Percentiles rank a stretch among this genome's conserved stretches.
Evolutionary conservation across 2,797 vertebrate genomes (phyloP).

Genomic region (Pelodytes ibericus): DNA sequence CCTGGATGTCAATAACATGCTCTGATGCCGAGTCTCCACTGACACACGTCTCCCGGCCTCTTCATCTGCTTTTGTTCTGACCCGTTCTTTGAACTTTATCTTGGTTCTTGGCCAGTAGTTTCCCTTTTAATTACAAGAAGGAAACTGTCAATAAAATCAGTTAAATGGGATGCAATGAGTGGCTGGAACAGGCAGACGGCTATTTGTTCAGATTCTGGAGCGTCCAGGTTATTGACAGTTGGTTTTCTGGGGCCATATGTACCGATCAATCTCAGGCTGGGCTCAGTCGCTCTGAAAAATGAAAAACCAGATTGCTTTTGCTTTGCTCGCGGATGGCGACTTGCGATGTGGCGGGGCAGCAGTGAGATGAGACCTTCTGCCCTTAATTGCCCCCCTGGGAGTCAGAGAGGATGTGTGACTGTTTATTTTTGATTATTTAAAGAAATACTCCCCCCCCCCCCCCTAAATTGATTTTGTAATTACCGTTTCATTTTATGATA

Average conservation of each 20-base stretch:
- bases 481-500: conserved; percentile 90
- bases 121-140: conserved; percentile 99
- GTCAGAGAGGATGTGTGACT: conserved; percentile 72
- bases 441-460: too few relatives aligned
- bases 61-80: conserved; percentile 93
- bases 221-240: conserved; percentile 93
- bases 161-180: conserved; percentile 97
- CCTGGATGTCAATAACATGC: conserved; percentile 90
- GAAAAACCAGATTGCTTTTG: conserved; percentile 88
- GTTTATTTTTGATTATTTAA: too few relatives aligned
- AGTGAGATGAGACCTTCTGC: conserved; percentile 81
- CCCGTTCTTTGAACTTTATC: conserved; percentile 99
- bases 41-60: conserved; percentile 83
- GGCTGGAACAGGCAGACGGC: conserved; percentile 85
- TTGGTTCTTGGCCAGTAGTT: conserved; percentile 97
- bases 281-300: conserved; percentile 92
- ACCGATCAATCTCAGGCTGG: conserved; percentile 91
- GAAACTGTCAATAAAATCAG: conserved; percentile 99
- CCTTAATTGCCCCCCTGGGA: conserved; percentile 85
- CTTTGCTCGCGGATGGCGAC: conserved; percentile 83
- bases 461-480: conserved; percentile 93
- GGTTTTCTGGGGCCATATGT: conserved; percentile 93
- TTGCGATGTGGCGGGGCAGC: conserved; percentile 77
- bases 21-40: conserved; percentile 90
- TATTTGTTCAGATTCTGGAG: conserved; percentile 95